Base-by-base conservation (phyloP, 2,113 vertebrate genomes). In the Eonycteris spelaea region DNA sequence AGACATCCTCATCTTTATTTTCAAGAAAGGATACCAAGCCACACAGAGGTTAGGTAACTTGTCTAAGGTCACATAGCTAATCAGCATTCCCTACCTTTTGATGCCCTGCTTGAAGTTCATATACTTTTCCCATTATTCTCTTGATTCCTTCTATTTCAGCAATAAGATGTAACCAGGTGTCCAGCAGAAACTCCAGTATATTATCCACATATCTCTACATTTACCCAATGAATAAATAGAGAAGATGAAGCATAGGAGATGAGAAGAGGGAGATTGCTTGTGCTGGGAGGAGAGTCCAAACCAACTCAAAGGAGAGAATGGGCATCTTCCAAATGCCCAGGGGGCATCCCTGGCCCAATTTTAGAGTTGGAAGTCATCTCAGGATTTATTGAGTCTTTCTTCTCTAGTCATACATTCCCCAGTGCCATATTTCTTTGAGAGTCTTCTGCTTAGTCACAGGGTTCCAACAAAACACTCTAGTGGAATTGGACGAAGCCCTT, bases 61-160 rank as follows among this genome's bases (percentile, higher is more conserved):
- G n/a, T 61, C 53, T 65, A 87, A 84, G 74, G 63, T 87, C 86
- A 95, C 51, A 82, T 7, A 89, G 53, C 38, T 65, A 77, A 95
- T 93, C 90, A 80, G 30, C 33, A 65, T 55, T 59, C 43, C 19
- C 79, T 80, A 84, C 71, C 43, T 92, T 92, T 59, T 43, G 91
- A 86, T 43, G 14, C 5, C 28, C 86, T 67, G 40, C 19, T 86
- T 12, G 2, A 26, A 75, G 65, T 74, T 82, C 59, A 82, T 57
- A 90, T 5, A 38, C n/a, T 33, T 84, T 89, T 71, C 18, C 59
- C 55, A 80, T 79, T 91, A 74, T 91, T 75, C 40, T 63, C 59
- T 71, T 90, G 63, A 95, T 92, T 94, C 12, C 55, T 91, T 95
- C 90, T 30, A 97, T 84, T 95, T 96, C 70, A 68, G 14, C 28